A percentile compares a stretch with the other conserved stretches of the same genome.
phyloP scores from a whole-genome alignment of 2,797 vertebrate species.

The Enteromius thamalakanensis region DNA sequence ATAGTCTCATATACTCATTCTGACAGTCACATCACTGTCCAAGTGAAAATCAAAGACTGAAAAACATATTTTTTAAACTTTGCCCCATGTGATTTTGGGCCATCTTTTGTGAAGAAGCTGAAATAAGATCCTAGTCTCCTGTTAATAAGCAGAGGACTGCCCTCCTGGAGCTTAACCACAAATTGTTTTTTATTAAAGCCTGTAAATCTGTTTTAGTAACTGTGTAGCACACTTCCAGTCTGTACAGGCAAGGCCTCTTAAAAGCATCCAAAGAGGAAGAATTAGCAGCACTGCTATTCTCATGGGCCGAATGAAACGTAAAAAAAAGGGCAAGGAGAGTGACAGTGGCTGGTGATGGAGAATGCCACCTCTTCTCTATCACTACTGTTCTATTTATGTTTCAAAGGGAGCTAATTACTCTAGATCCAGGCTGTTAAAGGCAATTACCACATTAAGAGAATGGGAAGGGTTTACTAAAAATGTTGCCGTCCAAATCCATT shows the following conservation, averaged over 20 bases:
- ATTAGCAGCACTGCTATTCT: constrained; percentile 11
- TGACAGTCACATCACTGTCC: not conserved
- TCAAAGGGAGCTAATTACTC: constrained; percentile 63
- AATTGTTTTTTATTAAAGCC: constrained; percentile 61
- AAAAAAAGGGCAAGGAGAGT: not conserved
- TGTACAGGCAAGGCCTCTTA: constrained; percentile 13
- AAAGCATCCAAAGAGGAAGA: constrained; percentile 37
- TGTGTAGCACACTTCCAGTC: constrained; percentile 1
- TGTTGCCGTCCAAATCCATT: constrained; percentile 58
- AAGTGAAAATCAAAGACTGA: constrained; percentile 24
- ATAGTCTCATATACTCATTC: not conserved
- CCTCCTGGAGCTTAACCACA: constrained; percentile 49
- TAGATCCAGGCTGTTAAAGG: constrained; percentile 58
- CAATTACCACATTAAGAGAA: constrained; percentile 64
- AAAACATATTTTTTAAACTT: not conserved
- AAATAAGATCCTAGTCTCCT: constrained; percentile 47
- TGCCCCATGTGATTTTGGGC: constrained; percentile 32
- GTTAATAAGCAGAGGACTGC: constrained; percentile 43
- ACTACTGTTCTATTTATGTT: constrained; percentile 53
- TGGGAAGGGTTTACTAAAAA: constrained; percentile 56
- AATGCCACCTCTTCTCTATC: constrained; percentile 20
- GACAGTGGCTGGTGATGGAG: not conserved
- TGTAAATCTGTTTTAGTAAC: constrained; percentile 63
- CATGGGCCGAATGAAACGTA: constrained; percentile 32
- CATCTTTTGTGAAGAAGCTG: constrained; percentile 41